These are phyloP conservation scores for Macropis europaea DNA, from an alignment of 2,888 invertebrate genomes.

Conservation along the genomic window DNA sequence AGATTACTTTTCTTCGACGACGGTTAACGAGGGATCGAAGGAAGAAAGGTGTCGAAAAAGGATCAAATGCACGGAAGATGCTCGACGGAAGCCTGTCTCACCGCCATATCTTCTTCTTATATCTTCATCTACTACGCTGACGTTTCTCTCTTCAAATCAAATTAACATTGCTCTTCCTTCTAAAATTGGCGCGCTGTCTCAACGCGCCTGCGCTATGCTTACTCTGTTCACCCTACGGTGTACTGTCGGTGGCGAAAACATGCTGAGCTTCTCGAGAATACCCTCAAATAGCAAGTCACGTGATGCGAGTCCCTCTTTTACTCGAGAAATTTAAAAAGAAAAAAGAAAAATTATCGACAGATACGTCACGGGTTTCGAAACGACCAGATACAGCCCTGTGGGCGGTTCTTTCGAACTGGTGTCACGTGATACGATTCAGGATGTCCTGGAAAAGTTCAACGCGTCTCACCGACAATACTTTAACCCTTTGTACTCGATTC, in stretches of 20 bases:
- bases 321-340: too few relatives aligned
- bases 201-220: slow-evolving; percentile 36
- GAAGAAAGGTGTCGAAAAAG: slow-evolving; percentile 5
- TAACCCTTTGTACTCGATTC: slow-evolving; percentile 28
- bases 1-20: slow-evolving; percentile 1
- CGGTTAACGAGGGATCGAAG: slow-evolving; percentile 8
- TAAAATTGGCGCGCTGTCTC: slow-evolving; percentile 19
- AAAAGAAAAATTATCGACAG: too few relatives aligned
- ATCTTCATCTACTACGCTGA: slow-evolving; percentile 43
- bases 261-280: too few relatives aligned
- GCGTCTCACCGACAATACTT: background rate
- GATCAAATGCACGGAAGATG: slow-evolving; percentile 13
- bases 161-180: slow-evolving; percentile 49
- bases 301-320: too few relatives aligned
- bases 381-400: too few relatives aligned
- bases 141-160: slow-evolving; percentile 16
- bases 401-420: too few relatives aligned
- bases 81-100: slow-evolving; percentile 24
- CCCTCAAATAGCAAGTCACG: too few relatives aligned
- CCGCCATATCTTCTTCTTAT: slow-evolving; percentile 20
- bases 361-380: too few relatives aligned
- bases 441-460: too few relatives aligned
- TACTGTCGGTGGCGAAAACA: slow-evolving; percentile 31
- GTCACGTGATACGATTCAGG: too few relatives aligned
- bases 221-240: slow-evolving; percentile 18